Conservation (phyloP, 1,140 invertebrate species). For the Cecropterus lyciades region DNA sequence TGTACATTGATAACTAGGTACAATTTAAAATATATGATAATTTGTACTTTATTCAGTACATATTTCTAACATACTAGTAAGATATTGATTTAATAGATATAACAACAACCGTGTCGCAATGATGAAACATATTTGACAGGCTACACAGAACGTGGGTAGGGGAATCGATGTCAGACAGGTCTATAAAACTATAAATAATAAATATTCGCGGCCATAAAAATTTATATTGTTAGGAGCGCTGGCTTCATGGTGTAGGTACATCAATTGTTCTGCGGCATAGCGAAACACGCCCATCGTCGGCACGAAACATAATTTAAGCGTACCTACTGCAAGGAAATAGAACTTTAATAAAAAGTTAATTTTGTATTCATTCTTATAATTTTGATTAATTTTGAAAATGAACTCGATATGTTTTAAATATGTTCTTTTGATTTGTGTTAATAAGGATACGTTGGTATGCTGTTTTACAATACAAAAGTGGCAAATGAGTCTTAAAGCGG, state of each 20-base stretch:
- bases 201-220: constrained; percentile 76
- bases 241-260: constrained; percentile 53
- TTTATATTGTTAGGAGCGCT: constrained; percentile 66
- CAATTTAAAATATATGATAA: too few relatives aligned
- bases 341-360: constrained; percentile 18
- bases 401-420: neutral
- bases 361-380: constrained; percentile 20
- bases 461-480: too few relatives aligned
- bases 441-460: too few relatives aligned
- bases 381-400: neutral
- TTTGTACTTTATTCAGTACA: too few relatives aligned
- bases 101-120: constrained; percentile 7
- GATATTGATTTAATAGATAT: too few relatives aligned
- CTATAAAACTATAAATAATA: constrained; percentile 78
- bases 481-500: too few relatives aligned
- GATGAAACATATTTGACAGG: constrained; percentile 36
- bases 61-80: too few relatives aligned
- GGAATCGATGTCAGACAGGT: constrained; percentile 58
- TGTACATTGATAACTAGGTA: too few relatives aligned
- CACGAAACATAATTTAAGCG: constrained; percentile 50
- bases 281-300: constrained; percentile 38
- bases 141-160: constrained; percentile 35
- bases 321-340: constrained; percentile 37
- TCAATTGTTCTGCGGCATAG: constrained; percentile 53
- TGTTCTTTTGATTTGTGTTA: too few relatives aligned